Evolutionary conservation across 1,140 invertebrate species (phyloP).

Genomic region (Nomia melanderi): DNA sequence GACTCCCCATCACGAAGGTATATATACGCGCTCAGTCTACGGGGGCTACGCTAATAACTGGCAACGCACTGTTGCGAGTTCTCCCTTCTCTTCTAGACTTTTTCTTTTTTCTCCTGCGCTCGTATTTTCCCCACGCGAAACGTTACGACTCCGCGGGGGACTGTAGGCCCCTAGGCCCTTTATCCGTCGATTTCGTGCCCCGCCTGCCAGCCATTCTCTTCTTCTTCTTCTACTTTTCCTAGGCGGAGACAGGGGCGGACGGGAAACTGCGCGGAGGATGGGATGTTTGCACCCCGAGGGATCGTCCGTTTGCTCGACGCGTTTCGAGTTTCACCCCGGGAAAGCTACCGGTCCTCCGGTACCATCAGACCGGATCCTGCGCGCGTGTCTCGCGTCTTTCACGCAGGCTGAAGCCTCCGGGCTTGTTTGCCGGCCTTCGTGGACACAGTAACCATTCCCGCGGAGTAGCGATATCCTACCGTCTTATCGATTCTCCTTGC

Average conservation of each 20-base stretch:
- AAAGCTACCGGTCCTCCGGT: not conserved
- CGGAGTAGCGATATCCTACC: not conserved
- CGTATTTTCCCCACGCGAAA: no score
- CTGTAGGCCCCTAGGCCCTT: not conserved
- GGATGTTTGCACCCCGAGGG: constrained; percentile 6
- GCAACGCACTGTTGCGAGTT: constrained; percentile 41
- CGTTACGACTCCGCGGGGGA: not conserved
- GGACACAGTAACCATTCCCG: not conserved
- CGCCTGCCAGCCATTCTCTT: no score
- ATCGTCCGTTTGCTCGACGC: not conserved
- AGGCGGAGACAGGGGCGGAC: not conserved
- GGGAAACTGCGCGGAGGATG: no score
- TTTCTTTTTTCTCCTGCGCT: not conserved
- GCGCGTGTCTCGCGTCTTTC: constrained; percentile 3
- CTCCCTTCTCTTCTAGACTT: not conserved
- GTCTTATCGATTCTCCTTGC: not conserved
- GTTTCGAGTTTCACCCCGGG: constrained; percentile 2
- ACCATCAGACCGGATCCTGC: not conserved
- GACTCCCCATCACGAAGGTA: constrained; percentile 42
- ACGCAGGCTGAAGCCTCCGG: constrained; percentile 2
- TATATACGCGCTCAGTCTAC: constrained; percentile 30
- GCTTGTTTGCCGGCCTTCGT: constrained; percentile 1
- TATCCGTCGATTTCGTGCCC: not conserved
- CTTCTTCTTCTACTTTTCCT: no score
- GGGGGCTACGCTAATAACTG: constrained; percentile 52